Evolutionary conservation across 2,888 invertebrate species (phyloP).

Genomic region (Drosophila affinis): DNA sequence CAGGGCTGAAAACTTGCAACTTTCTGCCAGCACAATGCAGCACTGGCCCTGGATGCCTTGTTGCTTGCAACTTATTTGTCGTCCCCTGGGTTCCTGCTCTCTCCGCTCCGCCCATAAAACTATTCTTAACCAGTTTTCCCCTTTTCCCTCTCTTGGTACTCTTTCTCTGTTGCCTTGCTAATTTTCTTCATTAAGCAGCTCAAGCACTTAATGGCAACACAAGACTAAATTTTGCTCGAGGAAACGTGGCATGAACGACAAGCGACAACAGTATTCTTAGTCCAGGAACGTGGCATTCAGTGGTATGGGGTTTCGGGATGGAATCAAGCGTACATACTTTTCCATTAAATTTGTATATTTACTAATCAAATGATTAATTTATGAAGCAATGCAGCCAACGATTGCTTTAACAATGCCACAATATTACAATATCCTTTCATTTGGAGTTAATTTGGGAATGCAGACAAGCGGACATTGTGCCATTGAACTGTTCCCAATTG

Average conservation of each 20-base stretch:
- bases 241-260: slow-evolving; percentile 37
- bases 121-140: not conserved
- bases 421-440: too few relatives aligned
- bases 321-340: not conserved
- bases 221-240: slow-evolving; percentile 57
- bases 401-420: too few relatives aligned
- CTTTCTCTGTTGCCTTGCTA: slow-evolving; percentile 51
- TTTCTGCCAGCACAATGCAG: slow-evolving; percentile 27
- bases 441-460: too few relatives aligned
- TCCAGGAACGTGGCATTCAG: not conserved
- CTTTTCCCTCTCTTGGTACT: not conserved
- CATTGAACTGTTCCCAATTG: not conserved
- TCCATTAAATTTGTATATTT: not conserved
- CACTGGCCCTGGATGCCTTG: slow-evolving; percentile 15
- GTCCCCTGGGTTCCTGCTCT: not conserved
- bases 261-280: slow-evolving; percentile 1
- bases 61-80: slow-evolving; percentile 27
- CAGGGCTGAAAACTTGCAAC: slow-evolving; percentile 14
- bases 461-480: not conserved
- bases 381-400: too few relatives aligned
- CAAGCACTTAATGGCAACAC: slow-evolving; percentile 61
- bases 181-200: slow-evolving; percentile 70
- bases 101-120: not conserved
- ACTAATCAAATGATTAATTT: not conserved
- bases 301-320: not conserved